Evolutionary conservation across 2,113 vertebrate genomes (phyloP).

Genomic region (Ctenomys sociabilis): DNA sequence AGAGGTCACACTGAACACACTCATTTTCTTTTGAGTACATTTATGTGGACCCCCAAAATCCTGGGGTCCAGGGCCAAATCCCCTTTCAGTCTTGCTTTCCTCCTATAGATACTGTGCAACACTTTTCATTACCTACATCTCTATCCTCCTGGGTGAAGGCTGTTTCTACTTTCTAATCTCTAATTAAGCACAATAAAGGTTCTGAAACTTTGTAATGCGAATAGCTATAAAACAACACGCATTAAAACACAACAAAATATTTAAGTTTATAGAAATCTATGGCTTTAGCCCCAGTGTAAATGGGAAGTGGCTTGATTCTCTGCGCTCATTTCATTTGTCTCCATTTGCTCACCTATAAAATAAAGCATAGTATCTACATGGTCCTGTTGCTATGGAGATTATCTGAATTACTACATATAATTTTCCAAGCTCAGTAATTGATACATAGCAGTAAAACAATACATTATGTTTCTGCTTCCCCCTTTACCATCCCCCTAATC

Average conservation of each 20-base stretch:
- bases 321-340: slow-evolving; percentile 51
- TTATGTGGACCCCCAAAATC: not conserved
- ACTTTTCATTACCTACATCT: not conserved
- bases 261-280: slow-evolving; percentile 41
- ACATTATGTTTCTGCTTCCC: not conserved
- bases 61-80: not conserved
- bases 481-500: not conserved
- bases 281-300: slow-evolving; percentile 24
- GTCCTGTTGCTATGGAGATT: slow-evolving; percentile 64
- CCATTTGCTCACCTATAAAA: slow-evolving; percentile 43
- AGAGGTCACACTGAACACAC: not conserved
- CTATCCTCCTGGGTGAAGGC: not conserved
- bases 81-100: not conserved
- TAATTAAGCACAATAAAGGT: not conserved
- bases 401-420: slow-evolving; percentile 35
- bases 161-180: slow-evolving; percentile 1
- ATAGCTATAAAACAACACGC: not conserved
- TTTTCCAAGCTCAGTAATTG: not conserved
- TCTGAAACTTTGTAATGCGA: not conserved
- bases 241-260: slow-evolving; percentile 28
- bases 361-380: not conserved
- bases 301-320: not conserved
- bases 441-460: not conserved
- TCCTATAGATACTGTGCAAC: no score
- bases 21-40: not conserved